A percentile compares a stretch with the other conserved stretches of the same genome.
These are phyloP conservation scores for Clinocottus analis DNA, from an alignment of 2,113 vertebrate genomes.

Conservation along the genomic window DNA sequence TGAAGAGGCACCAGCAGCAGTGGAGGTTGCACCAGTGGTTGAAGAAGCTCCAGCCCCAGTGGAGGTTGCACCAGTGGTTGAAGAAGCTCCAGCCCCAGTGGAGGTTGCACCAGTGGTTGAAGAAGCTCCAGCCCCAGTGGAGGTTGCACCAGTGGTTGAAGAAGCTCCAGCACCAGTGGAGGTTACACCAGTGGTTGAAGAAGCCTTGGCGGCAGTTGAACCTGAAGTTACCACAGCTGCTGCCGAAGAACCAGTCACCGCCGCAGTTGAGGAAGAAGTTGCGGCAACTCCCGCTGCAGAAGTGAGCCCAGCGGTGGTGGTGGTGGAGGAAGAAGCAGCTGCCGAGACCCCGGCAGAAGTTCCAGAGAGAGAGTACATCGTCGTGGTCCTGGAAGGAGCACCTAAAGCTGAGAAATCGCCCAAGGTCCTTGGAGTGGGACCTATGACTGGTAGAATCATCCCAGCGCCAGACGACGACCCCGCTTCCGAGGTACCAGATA, in stretches of 20 bases:
- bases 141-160: background rate
- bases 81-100: background rate
- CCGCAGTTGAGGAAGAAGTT: slow-evolving; percentile 35
- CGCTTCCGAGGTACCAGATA: slow-evolving; percentile 65
- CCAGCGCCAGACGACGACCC: slow-evolving; percentile 66
- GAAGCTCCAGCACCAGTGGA: background rate
- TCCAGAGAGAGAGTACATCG: slow-evolving; percentile 73
- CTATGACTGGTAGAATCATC: slow-evolving; percentile 73
- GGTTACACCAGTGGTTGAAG: background rate
- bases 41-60: slow-evolving; percentile 5
- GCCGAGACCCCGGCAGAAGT: slow-evolving; percentile 22
- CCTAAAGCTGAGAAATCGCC: slow-evolving; percentile 72
- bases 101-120: background rate
- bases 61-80: background rate
- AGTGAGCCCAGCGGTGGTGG: background rate
- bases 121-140: background rate
- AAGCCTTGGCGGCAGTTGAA: background rate
- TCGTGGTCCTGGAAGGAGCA: slow-evolving; percentile 80
- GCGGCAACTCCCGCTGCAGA: background rate
- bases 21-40: background rate
- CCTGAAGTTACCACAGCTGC: background rate
- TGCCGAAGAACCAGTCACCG: slow-evolving; percentile 23
- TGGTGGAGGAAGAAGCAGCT: background rate
- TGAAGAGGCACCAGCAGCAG: background rate
- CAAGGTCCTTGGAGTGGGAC: slow-evolving; percentile 77